Percentiles rank a stretch among this genome's conserved stretches.
Evolutionary conservation across 2,888 invertebrate species (phyloP).

Genomic region (Ellobium chinense): DNA sequence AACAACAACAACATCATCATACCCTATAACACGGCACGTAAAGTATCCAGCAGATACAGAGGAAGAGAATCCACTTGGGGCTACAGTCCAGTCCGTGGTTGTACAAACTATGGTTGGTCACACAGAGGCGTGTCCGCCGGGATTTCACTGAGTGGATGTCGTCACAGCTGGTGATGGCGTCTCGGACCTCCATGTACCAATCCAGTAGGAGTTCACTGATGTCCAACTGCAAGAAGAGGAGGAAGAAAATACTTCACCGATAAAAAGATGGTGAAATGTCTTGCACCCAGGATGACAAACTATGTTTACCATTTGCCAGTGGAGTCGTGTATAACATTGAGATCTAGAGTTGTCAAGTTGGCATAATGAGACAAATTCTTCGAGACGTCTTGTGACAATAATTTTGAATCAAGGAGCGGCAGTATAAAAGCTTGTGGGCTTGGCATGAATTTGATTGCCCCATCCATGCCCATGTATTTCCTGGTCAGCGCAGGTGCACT

Average conservation of each 20-base stretch:
- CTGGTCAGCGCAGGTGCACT: too few relatives aligned
- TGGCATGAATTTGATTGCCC: too few relatives aligned
- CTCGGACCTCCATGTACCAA: slow-evolving; percentile 54
- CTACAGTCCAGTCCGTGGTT: slow-evolving; percentile 55
- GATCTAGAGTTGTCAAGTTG: too few relatives aligned
- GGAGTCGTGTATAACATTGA: too few relatives aligned
- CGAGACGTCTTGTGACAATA: too few relatives aligned
- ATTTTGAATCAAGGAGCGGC: too few relatives aligned
- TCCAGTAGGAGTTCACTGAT: slow-evolving; percentile 49
- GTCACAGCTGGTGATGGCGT: slow-evolving; percentile 55
- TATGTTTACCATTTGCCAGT: too few relatives aligned
- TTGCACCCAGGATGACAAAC: too few relatives aligned
- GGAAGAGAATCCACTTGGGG: slow-evolving; percentile 53
- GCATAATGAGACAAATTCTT: too few relatives aligned
- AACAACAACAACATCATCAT: neutral
- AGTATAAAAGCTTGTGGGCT: too few relatives aligned
- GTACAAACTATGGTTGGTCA: slow-evolving; percentile 53
- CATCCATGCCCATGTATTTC: too few relatives aligned
- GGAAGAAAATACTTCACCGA: neutral
- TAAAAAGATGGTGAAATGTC: neutral
- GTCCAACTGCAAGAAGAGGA: slow-evolving; percentile 43
- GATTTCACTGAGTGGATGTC: slow-evolving; percentile 52
- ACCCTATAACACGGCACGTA: slow-evolving; percentile 53
- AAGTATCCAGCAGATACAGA: slow-evolving; percentile 54
- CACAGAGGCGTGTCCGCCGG: slow-evolving; percentile 50